phyloP scores from a whole-genome alignment of 2,888 invertebrate species.

The Drosophila differens region DNA sequence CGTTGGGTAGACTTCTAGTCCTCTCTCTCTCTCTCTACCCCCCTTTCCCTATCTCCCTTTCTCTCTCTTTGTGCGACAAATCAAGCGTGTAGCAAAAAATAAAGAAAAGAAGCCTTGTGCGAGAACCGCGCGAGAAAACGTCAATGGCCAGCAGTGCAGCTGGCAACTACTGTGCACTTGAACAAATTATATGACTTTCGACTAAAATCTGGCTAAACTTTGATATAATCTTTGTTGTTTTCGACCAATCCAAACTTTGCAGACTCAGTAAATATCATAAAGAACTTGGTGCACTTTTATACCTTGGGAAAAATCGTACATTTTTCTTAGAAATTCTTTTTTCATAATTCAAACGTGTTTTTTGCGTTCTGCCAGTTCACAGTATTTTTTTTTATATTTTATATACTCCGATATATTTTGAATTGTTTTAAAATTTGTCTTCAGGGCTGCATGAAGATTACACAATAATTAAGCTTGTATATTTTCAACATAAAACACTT shows the following conservation, averaged over 20 bases:
- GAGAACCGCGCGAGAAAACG: slow-evolving; percentile 62
- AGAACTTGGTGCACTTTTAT: no score
- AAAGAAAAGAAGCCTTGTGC: slow-evolving; percentile 42
- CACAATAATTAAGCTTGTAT: not conserved
- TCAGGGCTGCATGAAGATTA: not conserved
- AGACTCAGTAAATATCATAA: no score
- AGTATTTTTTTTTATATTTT: not conserved
- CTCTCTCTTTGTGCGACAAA: slow-evolving; percentile 66
- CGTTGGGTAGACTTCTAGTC: slow-evolving; percentile 60
- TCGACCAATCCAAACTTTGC: no score
- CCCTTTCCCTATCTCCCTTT: not conserved
- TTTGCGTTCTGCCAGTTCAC: not conserved
- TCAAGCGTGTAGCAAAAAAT: slow-evolving; percentile 65
- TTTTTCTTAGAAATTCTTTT: no score
- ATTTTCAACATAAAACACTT: not conserved
- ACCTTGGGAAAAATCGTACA: no score
- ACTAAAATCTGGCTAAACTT: not conserved
- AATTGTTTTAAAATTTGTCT: not conserved
- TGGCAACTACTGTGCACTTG: slow-evolving; percentile 20
- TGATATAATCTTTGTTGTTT: not conserved
- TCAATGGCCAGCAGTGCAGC: slow-evolving; percentile 69
- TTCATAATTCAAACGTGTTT: not conserved
- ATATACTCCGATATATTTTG: not conserved
- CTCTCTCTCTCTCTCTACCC: not conserved
- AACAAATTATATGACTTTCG: not conserved